Conservation (phyloP, 1,140 invertebrate species). For the Drosophila eugracilis region DNA sequence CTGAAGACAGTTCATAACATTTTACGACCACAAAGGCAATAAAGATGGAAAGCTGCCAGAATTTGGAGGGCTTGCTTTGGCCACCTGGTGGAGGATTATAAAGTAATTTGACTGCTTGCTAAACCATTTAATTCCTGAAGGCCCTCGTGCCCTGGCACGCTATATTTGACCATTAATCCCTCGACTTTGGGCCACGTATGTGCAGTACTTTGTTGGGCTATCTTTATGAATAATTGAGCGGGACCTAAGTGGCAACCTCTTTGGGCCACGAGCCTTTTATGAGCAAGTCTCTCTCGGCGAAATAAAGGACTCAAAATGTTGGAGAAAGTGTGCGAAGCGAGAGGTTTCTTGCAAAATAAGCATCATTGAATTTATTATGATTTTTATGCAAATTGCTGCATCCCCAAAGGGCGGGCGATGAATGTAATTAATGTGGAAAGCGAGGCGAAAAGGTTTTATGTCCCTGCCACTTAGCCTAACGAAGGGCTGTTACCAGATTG, state of each 20-base stretch:
- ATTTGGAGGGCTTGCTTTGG: slow-evolving; percentile 1
- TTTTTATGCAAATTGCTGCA: slow-evolving; percentile 68
- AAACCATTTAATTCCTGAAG: slow-evolving; percentile 41
- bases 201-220: slow-evolving; percentile 36
- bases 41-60: slow-evolving; percentile 10
- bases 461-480: slow-evolving; percentile 49
- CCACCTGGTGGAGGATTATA: slow-evolving; percentile 22
- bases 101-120: slow-evolving; percentile 43
- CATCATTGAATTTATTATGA: slow-evolving; percentile 79
- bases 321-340: slow-evolving; percentile 26
- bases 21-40: slow-evolving; percentile 23
- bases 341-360: slow-evolving; percentile 56
- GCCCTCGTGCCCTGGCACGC: slow-evolving; percentile 1
- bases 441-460: slow-evolving; percentile 52
- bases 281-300: slow-evolving; percentile 10
- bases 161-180: slow-evolving; percentile 32
- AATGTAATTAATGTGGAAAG: slow-evolving; percentile 61
- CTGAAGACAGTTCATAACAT: slow-evolving; percentile 27
- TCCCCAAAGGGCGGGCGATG: slow-evolving; percentile 30
- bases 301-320: slow-evolving; percentile 45
- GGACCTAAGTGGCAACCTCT: slow-evolving; percentile 58
- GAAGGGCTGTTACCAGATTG: slow-evolving; percentile 38
- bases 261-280: slow-evolving; percentile 48
- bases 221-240: slow-evolving; percentile 73
- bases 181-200: slow-evolving; percentile 22